A percentile compares a stretch with the other conserved stretches of the same genome.
Evolutionary conservation across 2,113 vertebrate genomes (phyloP).

Genomic region (Fukomys damarensis): DNA sequence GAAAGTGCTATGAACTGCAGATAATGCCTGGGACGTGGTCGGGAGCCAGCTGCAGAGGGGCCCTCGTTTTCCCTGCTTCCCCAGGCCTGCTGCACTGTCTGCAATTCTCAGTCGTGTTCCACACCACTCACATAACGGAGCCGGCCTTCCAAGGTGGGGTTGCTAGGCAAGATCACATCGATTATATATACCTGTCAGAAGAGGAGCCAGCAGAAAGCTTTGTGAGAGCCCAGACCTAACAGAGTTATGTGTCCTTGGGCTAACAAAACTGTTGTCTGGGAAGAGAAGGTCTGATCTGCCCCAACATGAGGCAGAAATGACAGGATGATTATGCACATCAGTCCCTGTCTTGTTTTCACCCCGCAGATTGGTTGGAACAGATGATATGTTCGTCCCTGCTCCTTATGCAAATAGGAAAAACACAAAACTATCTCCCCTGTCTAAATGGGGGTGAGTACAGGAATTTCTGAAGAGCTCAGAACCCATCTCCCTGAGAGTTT

Average conservation of each 20-base stretch:
- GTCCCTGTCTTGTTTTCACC: not conserved
- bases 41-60: not conserved
- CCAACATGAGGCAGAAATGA: not conserved
- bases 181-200: not conserved
- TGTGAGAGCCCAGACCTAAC: not conserved
- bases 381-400: not conserved
- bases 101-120: not conserved
- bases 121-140: not conserved
- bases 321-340: not conserved
- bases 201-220: not conserved
- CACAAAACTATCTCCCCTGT: not conserved
- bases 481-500: conserved; percentile 10
- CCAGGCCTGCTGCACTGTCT: not conserved
- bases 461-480: conserved; percentile 26
- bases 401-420: not conserved
- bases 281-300: not conserved
- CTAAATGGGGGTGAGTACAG: not conserved
- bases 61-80: not conserved
- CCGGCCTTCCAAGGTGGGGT: not conserved
- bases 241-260: not conserved
- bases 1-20: not conserved
- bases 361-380: not conserved
- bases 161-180: conserved; percentile 53
- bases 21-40: not conserved
- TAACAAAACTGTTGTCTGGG: not conserved